phyloP scores from a whole-genome alignment of 1,140 invertebrate species.

The Brachystomella parvula region DNA sequence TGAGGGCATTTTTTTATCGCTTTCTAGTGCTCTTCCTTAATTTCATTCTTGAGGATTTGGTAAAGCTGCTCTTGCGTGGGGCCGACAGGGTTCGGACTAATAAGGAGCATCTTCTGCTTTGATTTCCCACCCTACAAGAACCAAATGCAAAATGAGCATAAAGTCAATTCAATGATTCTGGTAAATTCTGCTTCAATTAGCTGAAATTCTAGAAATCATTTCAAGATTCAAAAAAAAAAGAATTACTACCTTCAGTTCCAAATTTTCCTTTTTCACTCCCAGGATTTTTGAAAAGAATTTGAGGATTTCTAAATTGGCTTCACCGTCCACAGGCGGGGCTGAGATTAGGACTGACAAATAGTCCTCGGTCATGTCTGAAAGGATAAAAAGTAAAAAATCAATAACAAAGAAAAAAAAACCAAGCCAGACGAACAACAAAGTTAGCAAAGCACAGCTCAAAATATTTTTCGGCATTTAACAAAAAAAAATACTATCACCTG shows the following conservation, averaged over 20 bases:
- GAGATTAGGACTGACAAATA: constrained; percentile 60
- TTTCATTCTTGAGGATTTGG: neutral
- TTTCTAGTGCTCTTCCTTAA: neutral
- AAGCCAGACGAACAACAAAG: constrained; percentile 42
- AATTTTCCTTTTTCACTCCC: constrained; percentile 58
- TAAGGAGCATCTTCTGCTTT: constrained; percentile 45
- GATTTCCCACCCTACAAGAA: constrained; percentile 47
- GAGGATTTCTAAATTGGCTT: constrained; percentile 66
- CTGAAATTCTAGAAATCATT: neutral
- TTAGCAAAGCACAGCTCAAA: constrained; percentile 17
- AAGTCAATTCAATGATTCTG: too few species aligned
- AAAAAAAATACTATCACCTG: constrained; percentile 47
- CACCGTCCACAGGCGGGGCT: constrained; percentile 67
- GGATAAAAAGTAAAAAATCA: constrained; percentile 39
- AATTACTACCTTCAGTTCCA: constrained; percentile 53
- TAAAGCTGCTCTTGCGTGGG: neutral
- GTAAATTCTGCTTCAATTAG: too few species aligned
- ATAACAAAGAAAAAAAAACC: too few species aligned
- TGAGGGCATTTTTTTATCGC: too few species aligned
- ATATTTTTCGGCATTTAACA: too few species aligned
- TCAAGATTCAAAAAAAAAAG: neutral
- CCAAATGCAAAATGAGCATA: constrained; percentile 2
- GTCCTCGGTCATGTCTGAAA: constrained; percentile 43
- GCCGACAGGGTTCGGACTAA: neutral
- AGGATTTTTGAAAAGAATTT: constrained; percentile 61